Evolutionary conservation across 2,888 invertebrate genomes (phyloP).

Genomic region (Endomychus coccineus): DNA sequence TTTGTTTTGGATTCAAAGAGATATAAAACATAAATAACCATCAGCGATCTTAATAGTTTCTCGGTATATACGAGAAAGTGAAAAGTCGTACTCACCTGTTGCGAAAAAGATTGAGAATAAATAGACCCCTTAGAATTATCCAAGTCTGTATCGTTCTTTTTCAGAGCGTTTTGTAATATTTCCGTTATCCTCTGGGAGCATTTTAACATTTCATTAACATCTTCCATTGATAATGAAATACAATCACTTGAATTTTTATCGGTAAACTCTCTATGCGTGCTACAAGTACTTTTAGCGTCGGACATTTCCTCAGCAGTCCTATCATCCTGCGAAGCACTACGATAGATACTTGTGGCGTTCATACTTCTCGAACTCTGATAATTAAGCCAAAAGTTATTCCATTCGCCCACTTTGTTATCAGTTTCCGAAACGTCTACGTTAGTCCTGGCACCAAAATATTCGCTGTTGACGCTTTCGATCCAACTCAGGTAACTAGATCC

Average conservation of each 20-base stretch:
- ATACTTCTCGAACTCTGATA: slow-evolving; percentile 39
- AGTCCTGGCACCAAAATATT: slow-evolving; percentile 32
- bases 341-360: slow-evolving; percentile 34
- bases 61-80: too few relatives aligned
- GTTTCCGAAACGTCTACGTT: slow-evolving; percentile 25
- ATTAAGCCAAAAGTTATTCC: slow-evolving; percentile 45
- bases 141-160: slow-evolving; percentile 31
- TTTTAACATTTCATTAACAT: slow-evolving; percentile 37
- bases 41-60: too few relatives aligned
- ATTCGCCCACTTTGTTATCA: slow-evolving; percentile 41
- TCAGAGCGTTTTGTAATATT: slow-evolving; percentile 39
- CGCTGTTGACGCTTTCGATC: slow-evolving; percentile 41
- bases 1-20: too few relatives aligned
- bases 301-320: slow-evolving; percentile 36
- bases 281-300: slow-evolving; percentile 38
- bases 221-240: slow-evolving; percentile 35
- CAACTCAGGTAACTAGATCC: slow-evolving; percentile 41
- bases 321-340: slow-evolving; percentile 28
- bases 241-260: slow-evolving; percentile 33
- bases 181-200: slow-evolving; percentile 40
- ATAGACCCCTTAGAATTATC: slow-evolving; percentile 37
- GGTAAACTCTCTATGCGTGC: slow-evolving; percentile 38
- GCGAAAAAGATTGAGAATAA: slow-evolving; percentile 33
- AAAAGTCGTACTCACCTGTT: slow-evolving; percentile 22
- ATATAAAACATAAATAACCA: too few relatives aligned